Evolutionary conservation across 2,113 vertebrate species (phyloP).

Genomic region (Agapornis roseicollis): DNA sequence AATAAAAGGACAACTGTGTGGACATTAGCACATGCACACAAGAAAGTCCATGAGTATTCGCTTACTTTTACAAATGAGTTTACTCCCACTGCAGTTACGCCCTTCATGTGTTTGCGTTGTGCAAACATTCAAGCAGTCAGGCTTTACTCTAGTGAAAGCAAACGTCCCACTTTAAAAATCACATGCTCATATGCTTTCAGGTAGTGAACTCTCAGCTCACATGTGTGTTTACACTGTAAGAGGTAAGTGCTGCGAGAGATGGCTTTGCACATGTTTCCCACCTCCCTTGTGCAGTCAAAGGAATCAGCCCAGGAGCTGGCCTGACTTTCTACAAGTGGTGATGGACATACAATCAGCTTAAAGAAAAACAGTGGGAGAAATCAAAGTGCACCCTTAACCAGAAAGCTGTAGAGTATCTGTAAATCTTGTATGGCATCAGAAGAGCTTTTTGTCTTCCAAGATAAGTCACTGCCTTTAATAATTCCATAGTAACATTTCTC

Average conservation of each 20-base stretch:
- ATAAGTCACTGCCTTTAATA: background rate
- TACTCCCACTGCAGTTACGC: background rate
- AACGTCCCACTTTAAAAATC: background rate
- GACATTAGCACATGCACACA: background rate
- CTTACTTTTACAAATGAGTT: slow-evolving; percentile 58
- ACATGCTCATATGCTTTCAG: background rate
- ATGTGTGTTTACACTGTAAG: background rate
- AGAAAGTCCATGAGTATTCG: background rate
- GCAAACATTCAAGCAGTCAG: slow-evolving; percentile 18
- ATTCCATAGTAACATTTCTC: background rate
- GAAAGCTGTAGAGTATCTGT: background rate
- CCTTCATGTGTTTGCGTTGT: slow-evolving; percentile 27
- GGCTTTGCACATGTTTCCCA: background rate
- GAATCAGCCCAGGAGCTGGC: background rate
- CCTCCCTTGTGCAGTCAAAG: background rate
- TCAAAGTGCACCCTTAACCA: background rate
- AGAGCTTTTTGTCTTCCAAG: background rate
- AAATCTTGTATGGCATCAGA: background rate
- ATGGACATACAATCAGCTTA: background rate
- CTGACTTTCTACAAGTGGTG: background rate
- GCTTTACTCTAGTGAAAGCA: background rate
- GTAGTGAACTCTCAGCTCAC: background rate
- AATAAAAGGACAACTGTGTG: slow-evolving; percentile 1
- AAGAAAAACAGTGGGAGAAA: background rate
- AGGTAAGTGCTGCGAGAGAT: background rate